These are phyloP conservation scores for Dendropsophus ebraccatus DNA, from an alignment of 2,113 vertebrate genomes.

Conservation along the genomic window DNA sequence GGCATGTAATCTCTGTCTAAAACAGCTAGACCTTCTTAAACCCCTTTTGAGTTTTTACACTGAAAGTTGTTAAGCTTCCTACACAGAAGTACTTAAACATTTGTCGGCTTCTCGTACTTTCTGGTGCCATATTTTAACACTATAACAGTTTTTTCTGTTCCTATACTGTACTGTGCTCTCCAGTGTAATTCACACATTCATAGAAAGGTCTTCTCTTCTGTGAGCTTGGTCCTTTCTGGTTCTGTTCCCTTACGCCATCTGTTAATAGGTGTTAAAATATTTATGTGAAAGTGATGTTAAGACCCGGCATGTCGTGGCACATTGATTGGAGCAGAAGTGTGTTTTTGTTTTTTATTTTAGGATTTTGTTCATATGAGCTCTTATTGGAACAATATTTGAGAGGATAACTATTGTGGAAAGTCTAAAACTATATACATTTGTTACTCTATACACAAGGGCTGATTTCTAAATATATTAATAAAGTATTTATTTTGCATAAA, in stretches of 20 bases:
- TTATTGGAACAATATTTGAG: constrained; percentile 69
- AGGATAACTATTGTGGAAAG: constrained; percentile 71
- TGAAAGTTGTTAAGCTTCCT: constrained; percentile 73
- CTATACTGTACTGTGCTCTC: constrained; percentile 58
- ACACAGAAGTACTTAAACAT: constrained; percentile 65
- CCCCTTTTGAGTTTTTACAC: constrained; percentile 73
- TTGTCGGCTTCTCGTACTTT: constrained; percentile 67
- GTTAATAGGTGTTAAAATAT: constrained; percentile 20
- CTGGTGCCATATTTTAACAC: constrained; percentile 73
- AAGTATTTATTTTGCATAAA: constrained; percentile 86
- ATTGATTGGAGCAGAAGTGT: constrained; percentile 65
- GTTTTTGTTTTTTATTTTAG: constrained; percentile 67
- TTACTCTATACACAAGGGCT: constrained; percentile 72
- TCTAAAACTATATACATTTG: constrained; percentile 71
- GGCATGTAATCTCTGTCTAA: background rate
- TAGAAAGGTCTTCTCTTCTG: background rate
- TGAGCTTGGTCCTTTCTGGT: background rate
- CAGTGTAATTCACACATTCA: background rate
- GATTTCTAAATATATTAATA: constrained; percentile 78
- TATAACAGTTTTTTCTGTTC: constrained; percentile 64
- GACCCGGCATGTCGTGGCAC: constrained; percentile 63
- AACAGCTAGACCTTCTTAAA: background rate
- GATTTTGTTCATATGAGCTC: constrained; percentile 68
- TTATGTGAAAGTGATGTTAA: constrained; percentile 11
- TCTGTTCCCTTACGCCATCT: background rate